Evolutionary conservation across 2,797 vertebrate species (phyloP).

Genomic region (Sebastes matsubarae): DNA sequence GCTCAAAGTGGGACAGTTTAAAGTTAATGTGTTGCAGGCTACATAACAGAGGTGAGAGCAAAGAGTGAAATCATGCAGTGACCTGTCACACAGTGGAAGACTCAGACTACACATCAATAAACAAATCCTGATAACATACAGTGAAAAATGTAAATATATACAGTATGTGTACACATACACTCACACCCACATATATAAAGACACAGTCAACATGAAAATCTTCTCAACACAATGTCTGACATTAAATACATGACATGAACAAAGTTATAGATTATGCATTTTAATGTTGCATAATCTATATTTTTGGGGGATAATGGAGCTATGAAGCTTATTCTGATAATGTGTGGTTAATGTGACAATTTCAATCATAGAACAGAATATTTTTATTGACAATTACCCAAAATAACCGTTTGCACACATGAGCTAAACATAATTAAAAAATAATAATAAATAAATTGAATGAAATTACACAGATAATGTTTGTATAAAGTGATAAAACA

Average conservation of each 20-base stretch:
- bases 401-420: neutral
- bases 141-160: neutral
- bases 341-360: neutral
- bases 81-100: slow-evolving; percentile 9
- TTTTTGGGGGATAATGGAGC: neutral
- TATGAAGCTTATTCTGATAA: neutral
- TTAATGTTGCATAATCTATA: slow-evolving; percentile 37
- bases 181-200: neutral
- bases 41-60: slow-evolving; percentile 26
- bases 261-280: slow-evolving; percentile 38
- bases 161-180: neutral
- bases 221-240: neutral
- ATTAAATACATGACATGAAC: neutral
- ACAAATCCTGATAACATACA: slow-evolving; percentile 7
- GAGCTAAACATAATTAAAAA: neutral
- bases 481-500: neutral
- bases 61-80: slow-evolving; percentile 53
- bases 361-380: neutral
- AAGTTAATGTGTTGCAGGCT: slow-evolving; percentile 10
- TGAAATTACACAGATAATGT: neutral
- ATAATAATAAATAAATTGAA: neutral
- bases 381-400: neutral
- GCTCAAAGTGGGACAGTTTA: slow-evolving; percentile 63
- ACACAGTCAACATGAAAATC: slow-evolving; percentile 1
- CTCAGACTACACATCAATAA: slow-evolving; percentile 2